These are phyloP conservation scores for Porites evermanni DNA, from an alignment of 92 coral and sea anemone genomes.

Conservation along the genomic window DNA sequence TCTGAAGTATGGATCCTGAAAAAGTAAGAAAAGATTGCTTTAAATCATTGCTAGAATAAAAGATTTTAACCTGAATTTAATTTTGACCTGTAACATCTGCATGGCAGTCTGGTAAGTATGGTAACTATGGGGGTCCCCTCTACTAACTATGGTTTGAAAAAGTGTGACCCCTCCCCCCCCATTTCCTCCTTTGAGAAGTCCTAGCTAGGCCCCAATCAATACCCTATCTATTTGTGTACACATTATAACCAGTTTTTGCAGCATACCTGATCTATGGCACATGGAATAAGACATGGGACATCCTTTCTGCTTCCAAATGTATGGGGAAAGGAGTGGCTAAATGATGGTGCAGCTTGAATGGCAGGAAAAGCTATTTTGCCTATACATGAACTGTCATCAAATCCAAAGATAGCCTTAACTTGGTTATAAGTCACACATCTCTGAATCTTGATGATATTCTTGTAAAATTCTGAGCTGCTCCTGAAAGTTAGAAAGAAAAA, in stretches of 20 bases:
- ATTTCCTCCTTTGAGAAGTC: not conserved
- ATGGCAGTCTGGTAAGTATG: too few relatives aligned
- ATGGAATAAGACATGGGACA: constrained; percentile 97
- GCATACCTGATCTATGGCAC: constrained; percentile 98
- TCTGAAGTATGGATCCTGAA: constrained; percentile 97
- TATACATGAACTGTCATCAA: constrained; percentile 94
- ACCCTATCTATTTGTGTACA: too few relatives aligned
- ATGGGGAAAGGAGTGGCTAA: constrained; percentile 95
- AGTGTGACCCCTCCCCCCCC: too few relatives aligned
- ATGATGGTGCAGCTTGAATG: constrained; percentile 96
- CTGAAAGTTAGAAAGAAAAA: constrained; percentile 49
- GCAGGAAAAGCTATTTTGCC: constrained; percentile 99
- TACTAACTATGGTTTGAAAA: too few relatives aligned
- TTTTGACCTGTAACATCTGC: too few relatives aligned
- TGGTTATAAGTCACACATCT: constrained; percentile 97
- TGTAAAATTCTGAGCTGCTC: constrained; percentile 91
- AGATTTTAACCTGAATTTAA: too few relatives aligned
- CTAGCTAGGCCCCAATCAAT: not conserved
- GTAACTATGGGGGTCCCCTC: too few relatives aligned
- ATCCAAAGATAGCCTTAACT: constrained; percentile 96
- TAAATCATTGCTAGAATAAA: too few relatives aligned
- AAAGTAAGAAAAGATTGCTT: not conserved
- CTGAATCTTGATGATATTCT: constrained; percentile 89
- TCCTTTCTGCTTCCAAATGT: constrained; percentile 96
- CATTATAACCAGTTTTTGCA: too few relatives aligned